Conservation (phyloP, 2,888 invertebrate genomes). For the Oscheius sp. region DNA sequence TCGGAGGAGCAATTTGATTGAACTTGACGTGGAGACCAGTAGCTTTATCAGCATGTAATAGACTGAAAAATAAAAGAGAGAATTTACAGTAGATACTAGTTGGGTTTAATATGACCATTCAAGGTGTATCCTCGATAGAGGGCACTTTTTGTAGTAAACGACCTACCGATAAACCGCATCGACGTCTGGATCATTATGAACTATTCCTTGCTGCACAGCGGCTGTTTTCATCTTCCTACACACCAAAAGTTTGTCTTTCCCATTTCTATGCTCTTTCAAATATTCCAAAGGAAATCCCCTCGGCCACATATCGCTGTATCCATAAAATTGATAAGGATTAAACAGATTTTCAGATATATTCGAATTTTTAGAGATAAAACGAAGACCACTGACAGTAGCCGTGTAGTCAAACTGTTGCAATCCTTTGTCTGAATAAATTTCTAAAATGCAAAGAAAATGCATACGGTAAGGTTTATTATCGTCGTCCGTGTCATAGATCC, state of each 20-base stretch:
- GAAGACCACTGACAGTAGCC: neutral
- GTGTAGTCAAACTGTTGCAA: slow-evolving; percentile 49
- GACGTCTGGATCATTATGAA: slow-evolving; percentile 56
- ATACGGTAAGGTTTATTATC: slow-evolving; percentile 41
- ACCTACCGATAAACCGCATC: slow-evolving; percentile 51
- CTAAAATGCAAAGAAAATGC: neutral
- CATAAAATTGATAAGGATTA: slow-evolving; percentile 54
- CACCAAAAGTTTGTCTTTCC: slow-evolving; percentile 32
- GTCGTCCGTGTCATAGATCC: slow-evolving; percentile 49
- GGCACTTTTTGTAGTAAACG: too few species aligned
- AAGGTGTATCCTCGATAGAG: too few species aligned
- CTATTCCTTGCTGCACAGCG: slow-evolving; percentile 57
- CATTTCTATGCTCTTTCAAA: slow-evolving; percentile 46
- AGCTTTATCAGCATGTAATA: slow-evolving; percentile 18
- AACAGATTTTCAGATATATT: slow-evolving; percentile 40
- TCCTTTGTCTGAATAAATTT: slow-evolving; percentile 39
- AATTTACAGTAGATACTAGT: too few species aligned
- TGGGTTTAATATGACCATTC: too few species aligned
- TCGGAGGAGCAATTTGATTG: slow-evolving; percentile 25
- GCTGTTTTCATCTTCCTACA: slow-evolving; percentile 45
- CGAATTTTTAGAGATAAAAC: slow-evolving; percentile 1
- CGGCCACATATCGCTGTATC: slow-evolving; percentile 51
- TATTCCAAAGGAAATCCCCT: slow-evolving; percentile 54
- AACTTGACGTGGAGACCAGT: slow-evolving; percentile 25
- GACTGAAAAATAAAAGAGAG: slow-evolving; percentile 4